Evolutionary conservation across 2,888 invertebrate genomes (phyloP).

Genomic region (Phyllotreta striolata): DNA sequence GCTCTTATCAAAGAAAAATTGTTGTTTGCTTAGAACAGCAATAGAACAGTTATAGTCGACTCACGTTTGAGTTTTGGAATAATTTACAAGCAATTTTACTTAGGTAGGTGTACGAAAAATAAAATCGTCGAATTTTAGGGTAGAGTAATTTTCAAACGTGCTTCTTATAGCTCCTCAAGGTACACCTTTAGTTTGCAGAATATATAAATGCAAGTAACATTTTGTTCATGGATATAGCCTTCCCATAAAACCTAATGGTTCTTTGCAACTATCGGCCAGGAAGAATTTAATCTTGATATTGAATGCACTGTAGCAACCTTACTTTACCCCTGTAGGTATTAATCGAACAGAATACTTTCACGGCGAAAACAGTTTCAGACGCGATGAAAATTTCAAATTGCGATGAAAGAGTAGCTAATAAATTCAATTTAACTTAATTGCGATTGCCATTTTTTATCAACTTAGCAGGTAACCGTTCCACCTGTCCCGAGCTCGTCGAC

Average conservation of each 20-base stretch:
- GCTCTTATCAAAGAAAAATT: too few relatives aligned
- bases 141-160: conserved; percentile 30
- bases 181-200: conserved; percentile 25
- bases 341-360: too few relatives aligned
- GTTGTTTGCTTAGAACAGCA: background rate
- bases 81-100: conserved; percentile 22
- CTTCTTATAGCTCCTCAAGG: conserved; percentile 28
- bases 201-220: conserved; percentile 31
- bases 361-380: too few relatives aligned
- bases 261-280: conserved; percentile 23
- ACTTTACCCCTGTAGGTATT: too few relatives aligned
- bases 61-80: conserved; percentile 3
- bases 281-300: conserved; percentile 32
- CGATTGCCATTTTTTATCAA: conserved; percentile 19
- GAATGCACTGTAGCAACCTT: background rate
- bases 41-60: background rate
- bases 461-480: conserved; percentile 8
- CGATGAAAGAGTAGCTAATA: background rate
- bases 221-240: conserved; percentile 29
- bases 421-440: background rate
- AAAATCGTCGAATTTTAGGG: conserved; percentile 21
- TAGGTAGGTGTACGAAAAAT: conserved; percentile 16
- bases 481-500: conserved; percentile 18
- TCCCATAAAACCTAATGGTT: conserved; percentile 27
- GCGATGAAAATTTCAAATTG: background rate